These are phyloP conservation scores for Vultur gryphus DNA, from an alignment of 2,797 vertebrate species.

Conservation along the genomic window DNA sequence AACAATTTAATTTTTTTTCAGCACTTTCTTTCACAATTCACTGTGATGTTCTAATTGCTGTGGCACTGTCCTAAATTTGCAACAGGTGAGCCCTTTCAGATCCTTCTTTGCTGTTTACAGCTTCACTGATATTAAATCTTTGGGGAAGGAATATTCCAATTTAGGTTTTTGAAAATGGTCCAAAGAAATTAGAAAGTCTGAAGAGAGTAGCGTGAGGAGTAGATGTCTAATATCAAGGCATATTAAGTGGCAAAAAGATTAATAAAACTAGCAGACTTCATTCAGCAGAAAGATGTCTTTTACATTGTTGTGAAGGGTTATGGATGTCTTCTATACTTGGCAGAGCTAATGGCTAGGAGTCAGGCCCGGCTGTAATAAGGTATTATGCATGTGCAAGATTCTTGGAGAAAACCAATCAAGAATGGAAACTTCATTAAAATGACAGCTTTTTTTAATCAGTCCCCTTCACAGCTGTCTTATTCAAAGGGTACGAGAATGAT, in stretches of 20 bases:
- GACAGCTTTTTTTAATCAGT: constrained; percentile 3
- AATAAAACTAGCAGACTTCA: constrained; percentile 1
- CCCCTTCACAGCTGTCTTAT: constrained; percentile 10
- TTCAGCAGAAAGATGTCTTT: constrained; percentile 1
- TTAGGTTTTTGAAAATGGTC: neutral
- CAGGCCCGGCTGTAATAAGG: neutral
- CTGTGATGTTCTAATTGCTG: neutral
- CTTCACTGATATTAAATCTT: neutral
- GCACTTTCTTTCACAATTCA: neutral
- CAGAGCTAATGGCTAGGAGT: constrained; percentile 1
- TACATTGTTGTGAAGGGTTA: neutral
- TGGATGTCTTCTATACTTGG: neutral
- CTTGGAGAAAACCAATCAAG: neutral
- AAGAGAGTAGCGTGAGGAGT: neutral
- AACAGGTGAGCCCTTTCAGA: neutral
- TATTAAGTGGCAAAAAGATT: constrained; percentile 8
- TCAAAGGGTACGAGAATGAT: constrained; percentile 19
- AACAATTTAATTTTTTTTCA: neutral
- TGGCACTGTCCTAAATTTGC: neutral
- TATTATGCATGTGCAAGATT: neutral
- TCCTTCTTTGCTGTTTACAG: neutral
- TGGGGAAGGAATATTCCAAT: neutral
- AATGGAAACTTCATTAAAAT: constrained; percentile 53
- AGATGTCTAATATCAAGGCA: neutral
- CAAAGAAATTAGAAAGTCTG: neutral